Evolutionary conservation across 2,113 vertebrate genomes (phyloP).

Genomic region (Rhabdomys dilectus): DNA sequence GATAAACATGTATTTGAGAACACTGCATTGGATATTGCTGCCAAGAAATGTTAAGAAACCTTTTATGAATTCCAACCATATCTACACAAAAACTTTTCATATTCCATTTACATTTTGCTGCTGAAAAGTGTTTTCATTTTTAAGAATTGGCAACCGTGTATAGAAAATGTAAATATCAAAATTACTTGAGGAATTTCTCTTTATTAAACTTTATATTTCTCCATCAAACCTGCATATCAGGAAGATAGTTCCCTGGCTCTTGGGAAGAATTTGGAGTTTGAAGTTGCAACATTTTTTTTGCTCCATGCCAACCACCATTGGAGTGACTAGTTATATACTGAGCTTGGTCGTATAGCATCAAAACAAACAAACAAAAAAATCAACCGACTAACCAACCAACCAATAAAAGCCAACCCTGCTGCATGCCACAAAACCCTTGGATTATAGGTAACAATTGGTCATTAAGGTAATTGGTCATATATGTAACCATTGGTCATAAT

Average conservation of each 20-base stretch:
- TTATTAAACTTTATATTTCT: slow-evolving; percentile 31
- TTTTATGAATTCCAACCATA: neutral
- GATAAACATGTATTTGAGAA: slow-evolving; percentile 12
- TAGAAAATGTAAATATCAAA: neutral
- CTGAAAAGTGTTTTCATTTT: slow-evolving; percentile 21
- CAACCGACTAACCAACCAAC: neutral
- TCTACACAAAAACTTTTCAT: neutral
- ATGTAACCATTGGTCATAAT: neutral
- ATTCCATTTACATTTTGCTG: slow-evolving; percentile 15
- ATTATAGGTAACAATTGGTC: neutral
- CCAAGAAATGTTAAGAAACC: slow-evolving; percentile 20
- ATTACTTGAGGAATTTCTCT: neutral
- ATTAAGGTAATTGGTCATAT: no score
- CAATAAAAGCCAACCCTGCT: neutral
- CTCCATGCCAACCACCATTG: neutral
- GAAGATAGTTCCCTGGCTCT: neutral
- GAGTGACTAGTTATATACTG: neutral
- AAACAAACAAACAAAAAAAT: neutral
- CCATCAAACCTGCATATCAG: neutral
- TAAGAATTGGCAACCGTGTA: slow-evolving; percentile 34
- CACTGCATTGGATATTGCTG: neutral
- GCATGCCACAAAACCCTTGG: neutral
- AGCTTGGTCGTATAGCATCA: neutral
- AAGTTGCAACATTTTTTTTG: neutral
- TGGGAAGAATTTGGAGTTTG: neutral